Conservation (phyloP, 92 coral and sea anemone genomes). For the Heliopora coerulea region DNA sequence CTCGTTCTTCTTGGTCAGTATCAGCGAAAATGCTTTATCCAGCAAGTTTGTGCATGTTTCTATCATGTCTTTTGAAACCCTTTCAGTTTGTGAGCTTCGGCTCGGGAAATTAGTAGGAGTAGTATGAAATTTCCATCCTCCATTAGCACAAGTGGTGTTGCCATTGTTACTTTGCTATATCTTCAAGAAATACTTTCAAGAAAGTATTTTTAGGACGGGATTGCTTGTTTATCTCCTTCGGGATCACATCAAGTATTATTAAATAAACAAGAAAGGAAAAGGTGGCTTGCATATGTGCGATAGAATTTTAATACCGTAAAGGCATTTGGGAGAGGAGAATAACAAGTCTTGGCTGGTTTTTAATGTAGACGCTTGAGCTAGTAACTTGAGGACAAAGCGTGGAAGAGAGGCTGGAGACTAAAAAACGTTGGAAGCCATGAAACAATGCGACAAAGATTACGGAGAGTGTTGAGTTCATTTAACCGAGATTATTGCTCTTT, state of each 20-base stretch:
- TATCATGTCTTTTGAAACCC: no score
- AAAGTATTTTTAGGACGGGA: background rate
- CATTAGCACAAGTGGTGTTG: no score
- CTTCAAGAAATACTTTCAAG: background rate
- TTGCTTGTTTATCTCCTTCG: conserved; percentile 28
- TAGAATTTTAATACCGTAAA: background rate
- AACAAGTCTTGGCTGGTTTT: background rate
- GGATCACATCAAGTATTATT: conserved; percentile 32
- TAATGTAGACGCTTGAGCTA: background rate
- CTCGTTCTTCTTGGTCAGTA: no score
- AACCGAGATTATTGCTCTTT: conserved; percentile 10
- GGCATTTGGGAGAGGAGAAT: background rate
- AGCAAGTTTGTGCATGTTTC: no score
- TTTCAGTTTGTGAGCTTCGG: no score
- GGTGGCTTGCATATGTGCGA: conserved; percentile 38
- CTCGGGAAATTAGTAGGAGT: no score
- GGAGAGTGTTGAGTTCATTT: conserved; percentile 27
- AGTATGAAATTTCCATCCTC: no score
- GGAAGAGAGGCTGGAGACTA: background rate
- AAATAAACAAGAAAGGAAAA: conserved; percentile 38
- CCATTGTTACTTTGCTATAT: background rate
- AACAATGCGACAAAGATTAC: conserved; percentile 7
- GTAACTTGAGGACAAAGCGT: background rate
- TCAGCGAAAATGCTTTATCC: no score
- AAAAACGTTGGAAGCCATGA: background rate